These are phyloP conservation scores for Spialia ferax DNA, from an alignment of 2,888 invertebrate species.

Conservation along the genomic window DNA sequence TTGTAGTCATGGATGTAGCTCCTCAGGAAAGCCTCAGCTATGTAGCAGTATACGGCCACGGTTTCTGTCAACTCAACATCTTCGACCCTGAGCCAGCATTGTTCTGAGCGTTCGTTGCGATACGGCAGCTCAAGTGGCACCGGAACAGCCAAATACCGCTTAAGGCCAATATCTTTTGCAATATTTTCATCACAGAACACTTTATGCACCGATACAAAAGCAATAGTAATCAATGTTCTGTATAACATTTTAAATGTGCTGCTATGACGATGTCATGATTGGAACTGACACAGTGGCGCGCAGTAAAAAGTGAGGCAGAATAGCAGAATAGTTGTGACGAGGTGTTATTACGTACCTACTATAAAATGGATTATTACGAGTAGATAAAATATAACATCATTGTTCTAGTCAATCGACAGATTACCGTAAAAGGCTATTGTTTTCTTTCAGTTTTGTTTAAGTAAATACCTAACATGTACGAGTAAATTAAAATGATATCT, in stretches of 20 bases:
- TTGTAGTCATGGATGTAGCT: constrained; percentile 75
- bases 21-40: constrained; percentile 67
- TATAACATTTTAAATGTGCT: constrained; percentile 81
- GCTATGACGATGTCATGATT: constrained; percentile 71
- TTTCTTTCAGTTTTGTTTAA: neutral
- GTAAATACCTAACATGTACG: neutral
- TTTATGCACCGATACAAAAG: constrained; percentile 41
- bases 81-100: constrained; percentile 79
- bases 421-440: constrained; percentile 13
- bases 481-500: too few species aligned
- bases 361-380: constrained; percentile 71
- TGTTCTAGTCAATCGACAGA: constrained; percentile 20
- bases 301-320: constrained; percentile 68
- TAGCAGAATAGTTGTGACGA: constrained; percentile 62
- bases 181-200: constrained; percentile 31
- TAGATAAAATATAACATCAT: constrained; percentile 42
- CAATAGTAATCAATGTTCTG: constrained; percentile 50
- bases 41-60: constrained; percentile 64
- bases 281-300: constrained; percentile 69
- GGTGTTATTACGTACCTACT: constrained; percentile 70
- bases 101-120: constrained; percentile 75
- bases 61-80: constrained; percentile 75
- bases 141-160: constrained; percentile 62
- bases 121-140: constrained; percentile 73
- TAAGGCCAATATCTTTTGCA: constrained; percentile 46